Conservation (phyloP, 2,113 vertebrate genomes). For the Capricornis sumatraensis region DNA sequence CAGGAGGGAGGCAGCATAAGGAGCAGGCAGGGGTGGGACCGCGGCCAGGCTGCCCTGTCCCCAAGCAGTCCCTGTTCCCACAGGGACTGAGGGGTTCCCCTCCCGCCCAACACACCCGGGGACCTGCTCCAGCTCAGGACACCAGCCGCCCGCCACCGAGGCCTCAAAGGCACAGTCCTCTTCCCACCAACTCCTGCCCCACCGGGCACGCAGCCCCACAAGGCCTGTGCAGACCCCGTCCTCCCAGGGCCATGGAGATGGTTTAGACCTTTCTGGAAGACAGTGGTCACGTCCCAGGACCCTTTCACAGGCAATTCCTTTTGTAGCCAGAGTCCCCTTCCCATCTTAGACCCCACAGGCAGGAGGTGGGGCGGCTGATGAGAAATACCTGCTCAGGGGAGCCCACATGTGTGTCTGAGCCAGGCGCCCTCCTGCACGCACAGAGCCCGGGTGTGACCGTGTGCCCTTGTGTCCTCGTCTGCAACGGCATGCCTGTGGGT, state of each 20-base stretch:
- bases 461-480: neutral
- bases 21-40: neutral
- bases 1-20: neutral
- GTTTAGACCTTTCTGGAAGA: neutral
- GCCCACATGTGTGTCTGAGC: neutral
- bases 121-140: neutral
- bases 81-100: neutral
- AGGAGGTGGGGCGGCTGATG: neutral
- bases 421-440: no score
- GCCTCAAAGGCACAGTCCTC: no score
- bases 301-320: neutral
- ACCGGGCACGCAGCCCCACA: accelerated
- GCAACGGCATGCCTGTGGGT: neutral
- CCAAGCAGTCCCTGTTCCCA: neutral
- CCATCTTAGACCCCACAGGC: neutral
- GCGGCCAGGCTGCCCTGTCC: neutral
- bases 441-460: accelerated
- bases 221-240: neutral
- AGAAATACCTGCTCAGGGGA: neutral
- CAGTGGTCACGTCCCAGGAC: neutral
- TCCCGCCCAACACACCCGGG: neutral
- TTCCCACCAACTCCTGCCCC: neutral
- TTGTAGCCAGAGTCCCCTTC: neutral
- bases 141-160: neutral
- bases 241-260: neutral